Conservation (phyloP, 2,113 vertebrate genomes). For the Vireo altiloquus region DNA sequence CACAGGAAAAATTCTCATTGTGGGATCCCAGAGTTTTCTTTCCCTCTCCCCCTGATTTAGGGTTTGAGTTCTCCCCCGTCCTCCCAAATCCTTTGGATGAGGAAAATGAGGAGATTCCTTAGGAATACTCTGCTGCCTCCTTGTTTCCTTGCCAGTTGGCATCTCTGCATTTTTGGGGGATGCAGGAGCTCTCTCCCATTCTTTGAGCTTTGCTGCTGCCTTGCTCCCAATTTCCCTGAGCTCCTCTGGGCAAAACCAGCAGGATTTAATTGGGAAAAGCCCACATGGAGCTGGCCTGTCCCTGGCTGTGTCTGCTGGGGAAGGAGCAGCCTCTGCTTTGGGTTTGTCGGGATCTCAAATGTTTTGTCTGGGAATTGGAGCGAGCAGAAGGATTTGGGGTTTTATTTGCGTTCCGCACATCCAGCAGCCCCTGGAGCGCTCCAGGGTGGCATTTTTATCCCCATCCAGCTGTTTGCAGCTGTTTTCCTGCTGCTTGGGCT, state of each 20-base stretch:
- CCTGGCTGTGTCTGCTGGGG: not conserved
- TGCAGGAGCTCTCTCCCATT: slow-evolving; percentile 11
- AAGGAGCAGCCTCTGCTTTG: not conserved
- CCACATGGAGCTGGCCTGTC: not conserved
- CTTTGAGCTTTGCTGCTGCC: slow-evolving; percentile 30
- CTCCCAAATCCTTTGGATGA: not conserved
- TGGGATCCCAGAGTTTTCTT: slow-evolving; percentile 16
- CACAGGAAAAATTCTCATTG: not conserved
- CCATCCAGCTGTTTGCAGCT: not conserved
- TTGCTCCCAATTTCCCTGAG: not conserved
- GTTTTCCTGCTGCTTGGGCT: not conserved
- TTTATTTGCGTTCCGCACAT: not conserved
- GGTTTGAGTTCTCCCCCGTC: not conserved
- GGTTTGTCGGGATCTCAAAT: not conserved
- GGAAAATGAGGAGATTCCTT: slow-evolving; percentile 8
- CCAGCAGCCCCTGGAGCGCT: not conserved
- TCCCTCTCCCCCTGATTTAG: not conserved
- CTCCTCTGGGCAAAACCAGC: not conserved
- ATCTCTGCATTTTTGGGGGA: not conserved
- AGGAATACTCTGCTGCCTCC: not conserved
- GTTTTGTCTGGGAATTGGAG: not conserved
- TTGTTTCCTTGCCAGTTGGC: slow-evolving; percentile 9
- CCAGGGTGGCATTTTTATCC: not conserved
- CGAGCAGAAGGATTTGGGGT: not conserved
- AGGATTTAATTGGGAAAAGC: not conserved